Evolutionary conservation across 2,113 vertebrate species (phyloP).

Genomic region (Nothoprocta perdicaria): DNA sequence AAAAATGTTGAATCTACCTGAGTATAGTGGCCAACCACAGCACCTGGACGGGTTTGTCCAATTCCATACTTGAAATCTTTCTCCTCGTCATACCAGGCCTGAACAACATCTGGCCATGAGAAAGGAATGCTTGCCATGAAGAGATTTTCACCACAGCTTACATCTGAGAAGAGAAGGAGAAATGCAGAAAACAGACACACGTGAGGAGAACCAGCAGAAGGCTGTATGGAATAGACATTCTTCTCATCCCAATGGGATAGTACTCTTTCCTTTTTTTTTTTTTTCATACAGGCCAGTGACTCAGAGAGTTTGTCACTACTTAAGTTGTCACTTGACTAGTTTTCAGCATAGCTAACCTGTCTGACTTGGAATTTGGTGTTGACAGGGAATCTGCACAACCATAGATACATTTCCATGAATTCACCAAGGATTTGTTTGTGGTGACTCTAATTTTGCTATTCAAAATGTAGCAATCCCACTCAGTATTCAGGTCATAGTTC

Average conservation of each 20-base stretch:
- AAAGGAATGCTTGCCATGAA: not conserved
- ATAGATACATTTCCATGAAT: not conserved
- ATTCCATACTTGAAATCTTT: constrained; percentile 44
- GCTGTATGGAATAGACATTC: too few relatives aligned
- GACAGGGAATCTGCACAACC: not conserved
- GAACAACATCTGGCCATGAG: constrained; percentile 31
- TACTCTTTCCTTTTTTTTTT: not conserved
- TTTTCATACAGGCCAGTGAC: not conserved
- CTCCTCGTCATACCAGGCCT: constrained; percentile 60
- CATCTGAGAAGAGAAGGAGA: constrained; percentile 56
- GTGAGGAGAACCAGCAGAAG: not conserved
- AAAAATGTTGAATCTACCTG: constrained; percentile 58
- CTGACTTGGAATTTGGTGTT: not conserved
- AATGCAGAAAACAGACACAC: accelerated
- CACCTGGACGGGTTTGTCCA: not conserved
- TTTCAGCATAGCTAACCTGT: not conserved
- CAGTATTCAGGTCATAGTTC: not conserved
- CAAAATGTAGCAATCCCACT: not conserved
- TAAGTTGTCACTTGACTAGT: not conserved
- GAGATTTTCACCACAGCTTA: constrained; percentile 74
- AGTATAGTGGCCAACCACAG: constrained; percentile 57
- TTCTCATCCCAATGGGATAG: not conserved
- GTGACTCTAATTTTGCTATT: not conserved
- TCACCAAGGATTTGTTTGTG: not conserved
- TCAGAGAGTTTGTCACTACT: not conserved